Percentiles rank a stretch among this genome's conserved stretches.
Conservation (phyloP, 2,113 vertebrate genomes). For the Phaethornis superciliosus region DNA sequence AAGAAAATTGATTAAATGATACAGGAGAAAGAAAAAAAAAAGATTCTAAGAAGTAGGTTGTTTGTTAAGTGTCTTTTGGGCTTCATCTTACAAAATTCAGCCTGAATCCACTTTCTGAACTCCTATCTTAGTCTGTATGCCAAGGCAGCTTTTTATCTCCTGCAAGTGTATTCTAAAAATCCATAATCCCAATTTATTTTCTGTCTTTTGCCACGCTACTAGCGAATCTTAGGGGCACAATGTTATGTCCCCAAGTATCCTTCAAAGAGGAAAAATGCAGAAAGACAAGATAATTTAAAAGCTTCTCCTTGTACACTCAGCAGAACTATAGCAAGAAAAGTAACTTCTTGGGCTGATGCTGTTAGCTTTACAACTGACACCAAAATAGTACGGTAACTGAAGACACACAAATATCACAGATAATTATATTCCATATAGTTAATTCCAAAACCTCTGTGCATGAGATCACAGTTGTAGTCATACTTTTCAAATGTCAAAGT, state of each 20-base stretch:
- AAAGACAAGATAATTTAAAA: neutral
- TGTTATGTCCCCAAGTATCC: neutral
- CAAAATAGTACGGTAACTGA: conserved; percentile 11
- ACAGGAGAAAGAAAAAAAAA: neutral
- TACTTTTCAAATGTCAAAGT: conserved; percentile 15
- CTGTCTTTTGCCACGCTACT: neutral
- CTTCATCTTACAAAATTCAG: neutral
- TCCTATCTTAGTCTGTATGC: neutral
- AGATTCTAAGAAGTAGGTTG: neutral
- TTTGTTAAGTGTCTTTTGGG: neutral
- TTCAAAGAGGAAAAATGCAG: neutral
- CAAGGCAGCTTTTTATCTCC: neutral
- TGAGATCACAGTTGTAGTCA: neutral
- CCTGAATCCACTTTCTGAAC: neutral
- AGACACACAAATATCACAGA: conserved; percentile 2
- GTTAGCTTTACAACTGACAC: neutral
- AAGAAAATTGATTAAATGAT: neutral
- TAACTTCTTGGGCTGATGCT: neutral
- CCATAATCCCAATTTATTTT: neutral
- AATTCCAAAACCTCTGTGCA: neutral
- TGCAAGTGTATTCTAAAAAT: neutral
- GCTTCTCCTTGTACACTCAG: neutral
- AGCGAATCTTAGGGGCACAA: neutral
- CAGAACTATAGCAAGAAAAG: neutral
- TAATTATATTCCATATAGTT: conserved; percentile 3